Evolutionary conservation across 2,113 vertebrate species (phyloP), one percentile per base, ranked within the genome.

Genomic region (Beaufortia kweichowensis): DNA sequence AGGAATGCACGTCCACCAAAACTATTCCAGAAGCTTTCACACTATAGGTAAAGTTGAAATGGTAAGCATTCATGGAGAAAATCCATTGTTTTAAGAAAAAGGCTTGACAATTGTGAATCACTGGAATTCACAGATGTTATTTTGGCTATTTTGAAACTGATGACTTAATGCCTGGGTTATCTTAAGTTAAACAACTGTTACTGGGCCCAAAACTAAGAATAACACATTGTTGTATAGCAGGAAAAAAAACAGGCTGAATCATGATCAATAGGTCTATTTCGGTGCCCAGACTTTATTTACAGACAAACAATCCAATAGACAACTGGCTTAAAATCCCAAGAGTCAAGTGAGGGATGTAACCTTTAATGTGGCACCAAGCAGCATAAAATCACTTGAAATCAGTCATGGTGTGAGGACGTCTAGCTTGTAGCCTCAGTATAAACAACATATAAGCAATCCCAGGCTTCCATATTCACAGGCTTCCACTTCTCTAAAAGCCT

Each of bases 1-100:
- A 60, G 53, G 41, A 69, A 77, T 50, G 55, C 75, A 50, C 31
- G 75, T 64, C 75, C 61, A 50, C 11, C 17, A 77, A 68, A 77
- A 60, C 17, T 11, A 0, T 29, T 21, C 50, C 28, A 61, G 39
- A 50, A 57, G 33, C 12, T 59, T 55, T 57, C 31, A 15, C 26
- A 3, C 24, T 24, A n/a, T n/a, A 57, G 31, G 53, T 57, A 46
- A 46, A 46, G 33, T 35, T 60, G 35, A 29, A 74, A 15, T 31
- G 17, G 50, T 23, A 33, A 4, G 33, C 2, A 31, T 29, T 29
- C 33, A 11, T 9, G 26, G 24, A 46, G n/a, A 61, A 74, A 60
- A 24, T 31, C 8, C 57, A 31, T 61, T 56, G 56, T 56, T 60
- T 15, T 41, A 6, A 39, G 48, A 26, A 1, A 56, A 6, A 26